Evolutionary conservation across 2,797 vertebrate species (phyloP), one percentile per base, ranked within the genome.

Genomic region (Sparus aurata): DNA sequence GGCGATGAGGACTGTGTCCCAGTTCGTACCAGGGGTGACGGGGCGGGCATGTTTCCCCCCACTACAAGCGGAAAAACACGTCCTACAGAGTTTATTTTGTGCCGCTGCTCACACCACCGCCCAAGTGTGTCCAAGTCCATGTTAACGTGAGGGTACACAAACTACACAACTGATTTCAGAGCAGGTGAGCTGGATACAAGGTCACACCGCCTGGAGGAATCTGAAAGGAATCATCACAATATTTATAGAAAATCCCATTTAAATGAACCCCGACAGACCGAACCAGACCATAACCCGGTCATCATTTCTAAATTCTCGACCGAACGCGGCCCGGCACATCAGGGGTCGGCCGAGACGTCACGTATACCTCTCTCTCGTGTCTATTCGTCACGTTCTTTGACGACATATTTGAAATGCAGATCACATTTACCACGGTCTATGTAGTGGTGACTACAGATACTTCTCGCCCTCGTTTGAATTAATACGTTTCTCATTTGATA

Each of bases 1-100:
- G 38, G 13, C 10, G 66, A 77, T 73, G 54, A 71, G 46, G 16
- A 30, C 54, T 74, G 81, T 5, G 4, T 69, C 23, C 7, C 47
- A 65, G 23, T 53, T 65, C 47, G 17, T 62, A 25, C 16, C 18
- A 50, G 65, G 65, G 16, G 22, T 66, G 18, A 11, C 43, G 13
- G 13, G 55, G 27, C 22, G 13, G 22, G 34, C 34, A 49, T 1
- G 12, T 41, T 54, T 22, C 16, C 9, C 34, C 17, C 52, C 46
- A 30, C 38, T 11, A 18, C 23, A 41, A 38, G 18, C 12, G 47
- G 12, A 15, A 54, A 61, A 18, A 1, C 10, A 25, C 22, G 5
- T 54, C 10, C 69, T 34, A n/a, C 15, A 41, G 11, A 25, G 11
- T 5, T 53, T 1, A 27, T 43, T 25, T 55, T 27, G 17, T 53